Conservation (phyloP, 2,797 vertebrate genomes). For the Cryptoblepharus egeriae region DNA sequence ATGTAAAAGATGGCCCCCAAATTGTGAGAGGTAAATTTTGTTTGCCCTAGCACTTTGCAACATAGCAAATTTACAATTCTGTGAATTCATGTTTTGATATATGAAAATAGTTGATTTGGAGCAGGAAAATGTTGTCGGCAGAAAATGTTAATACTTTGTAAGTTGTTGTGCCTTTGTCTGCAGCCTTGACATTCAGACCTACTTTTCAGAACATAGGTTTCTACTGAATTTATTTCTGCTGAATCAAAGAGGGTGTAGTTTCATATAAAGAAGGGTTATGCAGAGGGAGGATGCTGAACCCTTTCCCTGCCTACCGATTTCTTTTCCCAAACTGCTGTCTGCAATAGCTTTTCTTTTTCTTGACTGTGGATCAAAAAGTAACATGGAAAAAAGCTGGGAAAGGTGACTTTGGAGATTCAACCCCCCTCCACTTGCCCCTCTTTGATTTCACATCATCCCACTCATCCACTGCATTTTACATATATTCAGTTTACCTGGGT, state of each 20-base stretch:
- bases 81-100: not conserved
- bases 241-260: too few species aligned
- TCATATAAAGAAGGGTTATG: too few species aligned
- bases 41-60: not conserved
- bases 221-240: too few species aligned
- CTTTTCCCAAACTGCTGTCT: too few species aligned
- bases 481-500: not conserved
- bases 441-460: not conserved
- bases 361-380: not conserved
- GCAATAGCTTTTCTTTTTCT: too few species aligned
- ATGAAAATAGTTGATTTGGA: not conserved
- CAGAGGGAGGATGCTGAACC: too few species aligned
- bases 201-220: too few species aligned
- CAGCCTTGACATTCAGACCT: too few species aligned
- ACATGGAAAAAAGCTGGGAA: not conserved
- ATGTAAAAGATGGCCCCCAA: not conserved
- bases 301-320: too few species aligned
- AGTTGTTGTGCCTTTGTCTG: too few species aligned
- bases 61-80: not conserved
- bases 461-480: not conserved
- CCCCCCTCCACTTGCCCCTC: not conserved
- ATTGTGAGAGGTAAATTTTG: slow-evolving; percentile 8
- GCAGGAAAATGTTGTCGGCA: too few species aligned
- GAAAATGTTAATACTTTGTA: too few species aligned
- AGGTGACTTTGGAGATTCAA: not conserved